Base-by-base conservation (phyloP, 2,888 invertebrate genomes). In the Panopea generosa region DNA sequence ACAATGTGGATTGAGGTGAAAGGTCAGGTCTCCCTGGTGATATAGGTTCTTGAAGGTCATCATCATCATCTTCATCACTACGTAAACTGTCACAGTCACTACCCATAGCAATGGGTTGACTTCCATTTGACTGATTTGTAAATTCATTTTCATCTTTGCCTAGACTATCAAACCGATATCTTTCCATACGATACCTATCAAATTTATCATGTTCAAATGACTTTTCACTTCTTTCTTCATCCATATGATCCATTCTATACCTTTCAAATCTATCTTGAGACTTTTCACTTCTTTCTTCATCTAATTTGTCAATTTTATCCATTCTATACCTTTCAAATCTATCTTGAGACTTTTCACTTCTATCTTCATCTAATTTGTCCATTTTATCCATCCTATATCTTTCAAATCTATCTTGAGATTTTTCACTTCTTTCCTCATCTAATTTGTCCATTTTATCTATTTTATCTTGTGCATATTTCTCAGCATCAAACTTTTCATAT, bases 301-400 rank as follows among this genome's bases (percentile, higher is more conserved):
- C 70, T 18, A 59, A 53, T 50, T 69, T 69, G 20, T 59, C 69
- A 4, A 33, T 18, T 49, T 62, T 66, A n/a, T 68, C 29, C 49
- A 63, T 47, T 29, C 52, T 26, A 24, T 38, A 43, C 26, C 47
- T 68, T 20, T 71, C 67, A 65, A 56, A 68, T 45, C 50, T 49
- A 14, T 72, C 72, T 45, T 56, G 55, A 18, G 67, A 68, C 50
- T 52, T 60, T 18, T 43, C 33, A 6, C 56, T 47, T 14, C 27
- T 33, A 24, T 60, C 53, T 66, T 73, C 67, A 20, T 78, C 78
- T 65, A 68, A 79, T 57, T 76, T 80, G n/a, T 80, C 80, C 61
- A 72, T 76, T 59, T 76, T 69, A 27, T 76, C 76, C 49, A 63
- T 47, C 38, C 69, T 45, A 18, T 55, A 70, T 26, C 47, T 68